Evolutionary conservation across 2,113 vertebrate genomes (phyloP).

Genomic region (Coryphaenoides rupestris): DNA sequence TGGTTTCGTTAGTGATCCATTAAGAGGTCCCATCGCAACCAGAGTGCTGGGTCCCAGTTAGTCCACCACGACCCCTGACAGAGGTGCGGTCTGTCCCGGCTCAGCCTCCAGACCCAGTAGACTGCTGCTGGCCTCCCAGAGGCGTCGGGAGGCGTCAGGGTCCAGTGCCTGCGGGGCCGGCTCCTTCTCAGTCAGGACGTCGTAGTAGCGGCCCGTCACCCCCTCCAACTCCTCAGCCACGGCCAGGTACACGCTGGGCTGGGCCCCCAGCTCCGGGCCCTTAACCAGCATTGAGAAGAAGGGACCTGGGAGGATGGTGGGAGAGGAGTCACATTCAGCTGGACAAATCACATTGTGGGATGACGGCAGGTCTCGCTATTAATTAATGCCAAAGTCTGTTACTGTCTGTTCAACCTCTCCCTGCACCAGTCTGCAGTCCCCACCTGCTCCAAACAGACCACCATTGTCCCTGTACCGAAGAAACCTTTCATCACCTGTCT

Average conservation of each 20-base stretch:
- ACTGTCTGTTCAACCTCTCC: no score
- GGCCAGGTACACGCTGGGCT: conserved; percentile 77
- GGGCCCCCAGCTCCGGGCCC: conserved; percentile 77
- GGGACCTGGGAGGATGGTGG: conserved; percentile 64
- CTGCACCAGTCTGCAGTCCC: no score
- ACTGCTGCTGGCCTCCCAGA: conserved; percentile 79
- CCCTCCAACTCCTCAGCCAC: conserved; percentile 76
- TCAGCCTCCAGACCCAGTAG: conserved; percentile 74
- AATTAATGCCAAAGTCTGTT: neutral
- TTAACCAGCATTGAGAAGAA: conserved; percentile 82
- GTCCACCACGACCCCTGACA: no score
- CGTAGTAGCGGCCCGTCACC: conserved; percentile 79
- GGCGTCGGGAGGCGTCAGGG: conserved; percentile 64
- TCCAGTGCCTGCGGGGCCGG: conserved; percentile 78
- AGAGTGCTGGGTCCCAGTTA: no score
- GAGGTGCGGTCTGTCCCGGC: neutral
- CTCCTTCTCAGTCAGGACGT: conserved; percentile 77
- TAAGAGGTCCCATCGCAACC: no score
- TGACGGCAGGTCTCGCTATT: neutral
- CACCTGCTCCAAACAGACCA: no score
- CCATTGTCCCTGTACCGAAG: no score
- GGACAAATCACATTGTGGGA: neutral
- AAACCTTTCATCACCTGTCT: no score
- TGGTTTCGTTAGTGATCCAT: no score
- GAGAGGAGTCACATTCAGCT: neutral